Evolutionary conservation across 2,888 invertebrate species (phyloP).

Genomic region (Athalia cordata): DNA sequence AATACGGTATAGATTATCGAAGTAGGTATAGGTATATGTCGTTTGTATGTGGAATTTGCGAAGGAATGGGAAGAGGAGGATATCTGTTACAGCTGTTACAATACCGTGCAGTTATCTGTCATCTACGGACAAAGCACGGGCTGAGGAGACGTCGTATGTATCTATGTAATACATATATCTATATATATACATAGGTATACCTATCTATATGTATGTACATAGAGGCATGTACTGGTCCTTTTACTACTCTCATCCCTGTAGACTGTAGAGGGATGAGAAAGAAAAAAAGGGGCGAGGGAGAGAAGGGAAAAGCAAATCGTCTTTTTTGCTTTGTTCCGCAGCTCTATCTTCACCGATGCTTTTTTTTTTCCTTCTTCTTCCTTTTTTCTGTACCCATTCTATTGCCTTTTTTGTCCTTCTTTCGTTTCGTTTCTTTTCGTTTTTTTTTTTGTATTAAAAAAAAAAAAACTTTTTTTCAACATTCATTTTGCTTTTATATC

Average conservation of each 20-base stretch:
- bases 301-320: constrained; percentile 18
- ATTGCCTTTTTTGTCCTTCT: not conserved
- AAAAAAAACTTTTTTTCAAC: not conserved
- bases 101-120: constrained; percentile 44
- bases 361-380: not conserved
- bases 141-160: constrained; percentile 16
- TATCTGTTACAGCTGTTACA: constrained; percentile 41
- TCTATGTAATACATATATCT: constrained; percentile 9
- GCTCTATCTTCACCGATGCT: not conserved
- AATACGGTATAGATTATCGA: not conserved
- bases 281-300: too few relatives aligned
- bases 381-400: not conserved
- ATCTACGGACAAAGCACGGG: constrained; percentile 46
- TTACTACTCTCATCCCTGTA: constrained; percentile 3
- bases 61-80: constrained; percentile 30
- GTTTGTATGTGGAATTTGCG: not conserved
- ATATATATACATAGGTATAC: not conserved
- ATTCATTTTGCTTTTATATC: not conserved
- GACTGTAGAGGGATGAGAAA: not conserved
- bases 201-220: not conserved
- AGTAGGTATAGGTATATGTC: not conserved
- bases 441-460: not conserved
- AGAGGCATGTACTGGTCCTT: not conserved
- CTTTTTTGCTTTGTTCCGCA: constrained; percentile 27
- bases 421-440: constrained; percentile 23